A percentile compares a stretch with the other conserved stretches of the same genome.
These are phyloP conservation scores for Odontothrips loti DNA, from an alignment of 2,888 invertebrate species.

Conservation along the genomic window DNA sequence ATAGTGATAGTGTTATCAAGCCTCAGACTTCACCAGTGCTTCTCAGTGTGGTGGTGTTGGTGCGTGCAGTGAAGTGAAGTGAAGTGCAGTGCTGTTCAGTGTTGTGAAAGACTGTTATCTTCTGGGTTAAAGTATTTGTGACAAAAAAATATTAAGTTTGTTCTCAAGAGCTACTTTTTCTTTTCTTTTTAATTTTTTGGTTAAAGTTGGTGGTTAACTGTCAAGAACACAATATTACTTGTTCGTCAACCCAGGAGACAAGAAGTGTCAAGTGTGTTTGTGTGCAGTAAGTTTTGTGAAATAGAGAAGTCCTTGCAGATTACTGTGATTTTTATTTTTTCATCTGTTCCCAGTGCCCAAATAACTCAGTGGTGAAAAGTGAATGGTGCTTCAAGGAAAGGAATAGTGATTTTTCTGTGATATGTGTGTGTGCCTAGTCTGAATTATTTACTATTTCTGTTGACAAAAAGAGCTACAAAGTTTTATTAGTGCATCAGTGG, in stretches of 20 bases:
- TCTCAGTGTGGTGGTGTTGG: neutral
- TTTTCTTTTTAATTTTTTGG: neutral
- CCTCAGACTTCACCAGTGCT: neutral
- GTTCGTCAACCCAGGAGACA: neutral
- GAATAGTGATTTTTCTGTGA: conserved; percentile 5
- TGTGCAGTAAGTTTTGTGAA: conserved; percentile 35
- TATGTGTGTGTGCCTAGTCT: neutral
- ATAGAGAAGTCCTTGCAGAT: conserved; percentile 38
- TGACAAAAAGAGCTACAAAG: neutral
- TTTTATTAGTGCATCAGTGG: neutral
- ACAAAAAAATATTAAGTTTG: neutral
- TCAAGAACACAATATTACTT: neutral
- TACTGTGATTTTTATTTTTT: conserved; percentile 28
- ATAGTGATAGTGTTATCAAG: conserved; percentile 20
- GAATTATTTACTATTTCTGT: neutral
- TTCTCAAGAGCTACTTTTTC: neutral
- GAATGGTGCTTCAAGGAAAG: conserved; percentile 9
- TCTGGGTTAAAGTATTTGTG: neutral
- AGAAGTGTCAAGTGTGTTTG: conserved; percentile 32
- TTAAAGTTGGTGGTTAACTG: neutral
- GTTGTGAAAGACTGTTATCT: neutral
- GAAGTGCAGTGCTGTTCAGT: neutral
- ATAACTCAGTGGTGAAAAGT: conserved; percentile 3
- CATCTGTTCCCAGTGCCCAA: conserved; percentile 19
- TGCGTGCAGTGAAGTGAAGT: neutral